phyloP scores from a whole-genome alignment of 2,113 vertebrate genomes.

The Montifringilla adamsi region DNA sequence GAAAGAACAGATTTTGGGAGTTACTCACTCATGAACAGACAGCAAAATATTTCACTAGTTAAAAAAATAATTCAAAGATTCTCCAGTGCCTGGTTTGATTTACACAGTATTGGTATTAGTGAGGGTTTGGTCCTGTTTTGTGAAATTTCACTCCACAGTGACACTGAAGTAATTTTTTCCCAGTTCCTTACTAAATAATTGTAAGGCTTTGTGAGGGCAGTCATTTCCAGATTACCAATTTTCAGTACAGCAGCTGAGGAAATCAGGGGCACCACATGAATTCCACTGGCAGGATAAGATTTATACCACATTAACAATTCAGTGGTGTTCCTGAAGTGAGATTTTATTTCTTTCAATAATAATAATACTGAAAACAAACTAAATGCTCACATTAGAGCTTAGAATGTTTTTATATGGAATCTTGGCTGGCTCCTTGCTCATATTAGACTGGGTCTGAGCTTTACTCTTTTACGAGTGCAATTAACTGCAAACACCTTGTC shows the following conservation, averaged over 20 bases:
- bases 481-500: constrained; percentile 65
- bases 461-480: constrained; percentile 18
- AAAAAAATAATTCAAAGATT: background rate
- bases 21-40: background rate
- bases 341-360: background rate
- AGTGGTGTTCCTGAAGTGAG: background rate
- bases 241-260: background rate
- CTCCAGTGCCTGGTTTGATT: background rate
- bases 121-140: background rate
- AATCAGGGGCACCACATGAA: background rate
- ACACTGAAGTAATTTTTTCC: background rate
- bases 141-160: background rate
- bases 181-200: background rate
- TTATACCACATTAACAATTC: background rate
- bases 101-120: background rate
- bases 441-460: background rate
- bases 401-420: background rate
- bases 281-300: background rate
- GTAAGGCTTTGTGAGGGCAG: background rate
- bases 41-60: background rate
- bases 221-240: background rate
- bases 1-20: background rate
- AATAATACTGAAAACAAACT: background rate
- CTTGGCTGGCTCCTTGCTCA: background rate
- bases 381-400: background rate